Percentiles rank a stretch among this genome's conserved stretches.
phyloP scores from a whole-genome alignment of 2,888 invertebrate genomes.

The Scaptomyza flava region DNA sequence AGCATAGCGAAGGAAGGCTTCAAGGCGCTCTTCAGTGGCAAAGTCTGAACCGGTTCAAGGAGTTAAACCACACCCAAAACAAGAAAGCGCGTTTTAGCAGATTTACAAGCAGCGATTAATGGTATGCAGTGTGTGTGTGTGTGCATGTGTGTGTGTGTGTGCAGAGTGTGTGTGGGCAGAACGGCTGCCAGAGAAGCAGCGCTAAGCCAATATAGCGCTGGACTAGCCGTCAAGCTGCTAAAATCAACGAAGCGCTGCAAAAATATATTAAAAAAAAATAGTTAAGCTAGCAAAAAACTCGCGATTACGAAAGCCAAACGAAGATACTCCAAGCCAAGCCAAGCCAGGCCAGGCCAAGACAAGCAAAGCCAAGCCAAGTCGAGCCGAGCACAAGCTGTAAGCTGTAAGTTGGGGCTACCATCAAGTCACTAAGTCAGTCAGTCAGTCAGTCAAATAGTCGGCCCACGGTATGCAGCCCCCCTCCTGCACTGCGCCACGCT shows the following conservation, averaged over 20 bases:
- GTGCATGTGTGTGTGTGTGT: slow-evolving; percentile 31
- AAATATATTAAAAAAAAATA: slow-evolving; percentile 55
- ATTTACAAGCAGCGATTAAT: slow-evolving; percentile 66
- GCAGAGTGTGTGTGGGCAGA: slow-evolving; percentile 65
- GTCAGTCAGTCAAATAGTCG: slow-evolving; percentile 38
- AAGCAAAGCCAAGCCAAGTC: slow-evolving; percentile 34
- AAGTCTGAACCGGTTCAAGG: slow-evolving; percentile 62
- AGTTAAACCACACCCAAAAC: slow-evolving; percentile 65
- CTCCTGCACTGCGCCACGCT: background rate
- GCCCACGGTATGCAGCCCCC: slow-evolving; percentile 40
- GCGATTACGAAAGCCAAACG: slow-evolving; percentile 70
- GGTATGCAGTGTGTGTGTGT: slow-evolving; percentile 26
- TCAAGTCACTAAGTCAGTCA: slow-evolving; percentile 70
- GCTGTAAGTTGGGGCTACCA: slow-evolving; percentile 54
- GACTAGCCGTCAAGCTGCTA: slow-evolving; percentile 63
- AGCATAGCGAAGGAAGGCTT: slow-evolving; percentile 26
- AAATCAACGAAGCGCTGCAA: slow-evolving; percentile 81
- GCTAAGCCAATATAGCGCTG: slow-evolving; percentile 73
- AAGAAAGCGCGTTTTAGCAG: slow-evolving; percentile 67
- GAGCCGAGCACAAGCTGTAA: slow-evolving; percentile 27
- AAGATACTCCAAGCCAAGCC: slow-evolving; percentile 66
- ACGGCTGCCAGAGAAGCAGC: slow-evolving; percentile 67
- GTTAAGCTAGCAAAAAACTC: slow-evolving; percentile 21
- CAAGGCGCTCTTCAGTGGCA: slow-evolving; percentile 21
- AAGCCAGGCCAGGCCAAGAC: slow-evolving; percentile 31